phyloP scores from a whole-genome alignment of 1,140 invertebrate genomes.

The Rhagoletis pomonella region DNA sequence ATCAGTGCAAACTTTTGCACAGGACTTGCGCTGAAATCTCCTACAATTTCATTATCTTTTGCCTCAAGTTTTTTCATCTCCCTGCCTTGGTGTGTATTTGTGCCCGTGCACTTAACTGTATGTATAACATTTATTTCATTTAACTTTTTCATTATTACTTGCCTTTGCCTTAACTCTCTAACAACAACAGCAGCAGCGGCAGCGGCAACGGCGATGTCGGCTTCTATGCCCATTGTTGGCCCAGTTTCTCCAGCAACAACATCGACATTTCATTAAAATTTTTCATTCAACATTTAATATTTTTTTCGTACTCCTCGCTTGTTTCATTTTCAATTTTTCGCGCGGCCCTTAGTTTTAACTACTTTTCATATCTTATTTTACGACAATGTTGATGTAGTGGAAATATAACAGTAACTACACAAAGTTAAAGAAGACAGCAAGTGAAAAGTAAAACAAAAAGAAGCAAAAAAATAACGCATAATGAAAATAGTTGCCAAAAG shows the following conservation, averaged over 20 bases:
- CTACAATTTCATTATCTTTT: conserved; percentile 26
- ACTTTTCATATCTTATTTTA: conserved; percentile 35
- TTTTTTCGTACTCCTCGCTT: not conserved
- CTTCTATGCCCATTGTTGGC: not conserved
- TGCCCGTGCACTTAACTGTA: not conserved
- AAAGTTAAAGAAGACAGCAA: conserved; percentile 21
- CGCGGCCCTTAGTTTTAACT: conserved; percentile 34
- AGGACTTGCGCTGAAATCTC: too few species aligned
- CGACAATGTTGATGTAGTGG: conserved; percentile 6
- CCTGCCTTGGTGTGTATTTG: not conserved
- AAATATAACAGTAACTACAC: not conserved
- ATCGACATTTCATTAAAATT: conserved; percentile 14
- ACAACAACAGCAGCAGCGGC: not conserved
- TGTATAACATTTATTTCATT: not conserved
- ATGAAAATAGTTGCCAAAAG: not conserved
- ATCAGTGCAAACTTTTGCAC: not conserved
- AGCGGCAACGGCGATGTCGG: not conserved
- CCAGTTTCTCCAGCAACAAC: not conserved
- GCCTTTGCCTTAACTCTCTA: not conserved
- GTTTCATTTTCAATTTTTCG: not conserved
- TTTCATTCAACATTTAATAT: conserved; percentile 7
- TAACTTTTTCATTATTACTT: not conserved
- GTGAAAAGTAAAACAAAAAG: not conserved
- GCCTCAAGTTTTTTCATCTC: not conserved
- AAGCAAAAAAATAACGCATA: not conserved